phyloP scores from a whole-genome alignment of 2,797 vertebrate species.

The Todus mexicanus region DNA sequence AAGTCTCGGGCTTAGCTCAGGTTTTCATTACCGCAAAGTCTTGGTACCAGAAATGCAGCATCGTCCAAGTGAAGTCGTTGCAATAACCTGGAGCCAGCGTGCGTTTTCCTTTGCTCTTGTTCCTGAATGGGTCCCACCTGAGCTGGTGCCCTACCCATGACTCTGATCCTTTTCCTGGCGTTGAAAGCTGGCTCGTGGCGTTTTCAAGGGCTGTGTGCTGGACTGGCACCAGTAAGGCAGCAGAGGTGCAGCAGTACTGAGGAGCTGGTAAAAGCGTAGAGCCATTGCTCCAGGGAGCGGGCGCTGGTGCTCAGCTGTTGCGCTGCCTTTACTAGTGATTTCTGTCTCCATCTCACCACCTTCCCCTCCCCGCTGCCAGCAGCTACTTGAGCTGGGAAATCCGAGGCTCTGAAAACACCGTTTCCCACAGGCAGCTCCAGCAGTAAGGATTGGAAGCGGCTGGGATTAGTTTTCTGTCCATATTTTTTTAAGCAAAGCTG shows the following conservation, averaged over 20 bases:
- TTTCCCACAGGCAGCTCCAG: background rate
- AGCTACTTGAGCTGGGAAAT: background rate
- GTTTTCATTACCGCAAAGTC: background rate
- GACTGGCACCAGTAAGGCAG: background rate
- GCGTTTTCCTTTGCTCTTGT: background rate
- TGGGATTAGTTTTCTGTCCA: background rate
- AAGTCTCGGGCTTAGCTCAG: background rate
- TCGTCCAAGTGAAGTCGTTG: background rate
- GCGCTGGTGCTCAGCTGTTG: background rate
- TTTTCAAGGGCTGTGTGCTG: background rate
- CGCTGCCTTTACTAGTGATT: background rate
- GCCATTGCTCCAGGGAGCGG: background rate
- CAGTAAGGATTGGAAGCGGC: background rate
- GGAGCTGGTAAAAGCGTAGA: background rate
- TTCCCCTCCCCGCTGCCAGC: background rate
- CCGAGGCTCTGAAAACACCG: rapidly evolving
- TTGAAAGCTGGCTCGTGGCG: background rate
- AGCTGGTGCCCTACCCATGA: background rate
- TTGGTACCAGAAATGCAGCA: background rate
- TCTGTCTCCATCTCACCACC: background rate
- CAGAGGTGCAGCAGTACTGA: background rate
- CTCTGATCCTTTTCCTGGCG: background rate
- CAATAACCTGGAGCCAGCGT: background rate
- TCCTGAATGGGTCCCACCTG: background rate
- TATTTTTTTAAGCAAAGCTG: background rate